Percentiles rank a stretch among this genome's conserved stretches.
These are phyloP conservation scores for Drosophila prostipennis DNA, from an alignment of 2,888 invertebrate species.

Conservation along the genomic window DNA sequence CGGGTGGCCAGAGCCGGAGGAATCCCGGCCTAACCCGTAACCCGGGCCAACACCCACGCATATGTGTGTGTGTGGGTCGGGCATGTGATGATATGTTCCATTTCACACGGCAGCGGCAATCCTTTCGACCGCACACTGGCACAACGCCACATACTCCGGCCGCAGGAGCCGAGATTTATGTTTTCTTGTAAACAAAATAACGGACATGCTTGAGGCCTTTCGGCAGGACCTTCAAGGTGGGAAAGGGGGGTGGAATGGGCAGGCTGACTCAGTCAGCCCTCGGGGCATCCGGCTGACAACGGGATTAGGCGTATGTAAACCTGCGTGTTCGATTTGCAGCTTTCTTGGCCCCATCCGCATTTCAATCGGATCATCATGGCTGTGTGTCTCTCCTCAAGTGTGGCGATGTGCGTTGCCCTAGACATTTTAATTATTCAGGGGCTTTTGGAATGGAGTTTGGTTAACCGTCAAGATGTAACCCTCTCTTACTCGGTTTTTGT, in stretches of 20 bases:
- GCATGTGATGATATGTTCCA: constrained; percentile 80
- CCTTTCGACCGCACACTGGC: constrained; percentile 74
- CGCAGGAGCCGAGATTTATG: constrained; percentile 69
- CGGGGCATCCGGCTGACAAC: constrained; percentile 56
- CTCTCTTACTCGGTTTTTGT: background rate
- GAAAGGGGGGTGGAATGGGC: background rate
- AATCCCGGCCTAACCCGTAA: constrained; percentile 33
- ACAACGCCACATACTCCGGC: constrained; percentile 14
- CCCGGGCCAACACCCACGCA: constrained; percentile 42
- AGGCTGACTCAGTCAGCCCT: constrained; percentile 8
- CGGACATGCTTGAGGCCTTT: constrained; percentile 68
- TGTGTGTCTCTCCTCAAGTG: constrained; percentile 15
- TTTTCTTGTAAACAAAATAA: constrained; percentile 79
- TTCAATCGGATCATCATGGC: constrained; percentile 41
- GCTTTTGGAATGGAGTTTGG: constrained; percentile 29
- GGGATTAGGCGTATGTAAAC: constrained; percentile 64
- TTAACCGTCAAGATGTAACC: constrained; percentile 7
- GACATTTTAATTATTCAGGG: constrained; percentile 69
- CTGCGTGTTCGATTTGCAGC: constrained; percentile 54
- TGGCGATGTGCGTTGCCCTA: constrained; percentile 17
- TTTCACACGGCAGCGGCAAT: constrained; percentile 76
- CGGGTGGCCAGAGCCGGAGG: constrained; percentile 3
- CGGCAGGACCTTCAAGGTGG: constrained; percentile 22
- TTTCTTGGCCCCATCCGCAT: constrained; percentile 42
- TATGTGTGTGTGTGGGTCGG: constrained; percentile 49